Base-by-base conservation (phyloP, 2,888 invertebrate species). In the Euspilapteryx auroguttella region DNA sequence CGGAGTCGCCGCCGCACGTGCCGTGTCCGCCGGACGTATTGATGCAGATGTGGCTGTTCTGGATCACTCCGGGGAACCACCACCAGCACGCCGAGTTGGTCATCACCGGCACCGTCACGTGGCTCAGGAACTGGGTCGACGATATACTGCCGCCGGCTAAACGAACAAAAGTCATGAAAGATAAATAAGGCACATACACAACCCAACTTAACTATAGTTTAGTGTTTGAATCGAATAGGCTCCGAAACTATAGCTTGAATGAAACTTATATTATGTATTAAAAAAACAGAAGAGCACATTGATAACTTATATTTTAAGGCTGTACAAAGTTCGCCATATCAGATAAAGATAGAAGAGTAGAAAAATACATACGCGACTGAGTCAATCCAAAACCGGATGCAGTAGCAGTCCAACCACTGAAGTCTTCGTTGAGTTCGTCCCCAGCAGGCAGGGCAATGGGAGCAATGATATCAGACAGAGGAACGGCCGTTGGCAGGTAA, bases 331-430 rank as follows among this genome's bases (percentile, higher is more conserved):
- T n/a, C n/a, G n/a, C n/a, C n/a, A n/a, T n/a, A n/a, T n/a, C n/a
- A n/a, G n/a, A n/a, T n/a, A n/a, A n/a, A n/a, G n/a, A n/a, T n/a
- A n/a, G n/a, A n/a, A n/a, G 2, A 11, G 12, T 27, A 12, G 17
- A 25, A 10, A 21, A 11, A 20, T 24, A 33, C 38, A 40, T 38
- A 53, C 55, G 25, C n/a, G 47, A 45, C 10, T 32, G 27, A 9
- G 43, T 49, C 3, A 34, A 23, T 14, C 65, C 65, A 26, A 48
- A 65, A 15, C 65, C 65, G 10, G 59, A 54, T 12, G 62, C 63
- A 23, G 42, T 28, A 20, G 49, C 63, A 1, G 10, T 31, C 2
- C 27, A 12, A 12, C 52, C 53, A 9, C 30, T 39, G 28, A 46
- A 65, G 28, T 25, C 15, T 10, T 55, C 41, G 10, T 32, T 33